Conservation (phyloP, 2,888 invertebrate species). For the Ernsta delagoae region DNA sequence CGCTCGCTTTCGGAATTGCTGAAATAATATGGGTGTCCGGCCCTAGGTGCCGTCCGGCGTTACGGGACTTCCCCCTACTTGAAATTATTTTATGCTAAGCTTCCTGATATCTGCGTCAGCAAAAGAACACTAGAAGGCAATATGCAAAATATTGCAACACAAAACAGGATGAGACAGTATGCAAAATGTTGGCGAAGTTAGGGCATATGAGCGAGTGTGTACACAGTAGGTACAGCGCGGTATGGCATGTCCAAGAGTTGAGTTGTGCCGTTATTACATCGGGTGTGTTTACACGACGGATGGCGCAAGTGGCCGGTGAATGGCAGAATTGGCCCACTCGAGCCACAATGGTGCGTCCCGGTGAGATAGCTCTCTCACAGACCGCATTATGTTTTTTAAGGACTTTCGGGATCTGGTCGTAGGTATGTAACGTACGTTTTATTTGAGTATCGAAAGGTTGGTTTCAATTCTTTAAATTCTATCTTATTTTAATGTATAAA, state of each 20-base stretch:
- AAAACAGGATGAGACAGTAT: neutral
- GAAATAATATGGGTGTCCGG: too few relatives aligned
- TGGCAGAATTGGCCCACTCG: conserved; percentile 82
- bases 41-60: too few relatives aligned
- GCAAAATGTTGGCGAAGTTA: conserved; percentile 13
- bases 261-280: conserved; percentile 41
- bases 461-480: too few relatives aligned
- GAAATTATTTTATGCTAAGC: too few relatives aligned
- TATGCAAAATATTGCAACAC: neutral
- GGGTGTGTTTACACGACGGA: conserved; percentile 76
- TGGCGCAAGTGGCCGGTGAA: conserved; percentile 73
- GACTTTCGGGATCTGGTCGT: conserved; percentile 23
- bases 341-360: conserved; percentile 66
- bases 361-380: conserved; percentile 61
- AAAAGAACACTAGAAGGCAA: neutral
- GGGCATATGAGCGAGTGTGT: neutral
- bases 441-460: too few relatives aligned
- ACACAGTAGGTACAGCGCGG: neutral
- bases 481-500: too few relatives aligned
- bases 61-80: too few relatives aligned
- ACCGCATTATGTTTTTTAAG: conserved; percentile 51
- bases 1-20: too few relatives aligned
- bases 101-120: too few relatives aligned
- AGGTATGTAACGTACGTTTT: conserved; percentile 1
- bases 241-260: conserved; percentile 53